Base-by-base conservation (phyloP, 2,797 vertebrate species). In the Schizothorax lantsangensis region DNA sequence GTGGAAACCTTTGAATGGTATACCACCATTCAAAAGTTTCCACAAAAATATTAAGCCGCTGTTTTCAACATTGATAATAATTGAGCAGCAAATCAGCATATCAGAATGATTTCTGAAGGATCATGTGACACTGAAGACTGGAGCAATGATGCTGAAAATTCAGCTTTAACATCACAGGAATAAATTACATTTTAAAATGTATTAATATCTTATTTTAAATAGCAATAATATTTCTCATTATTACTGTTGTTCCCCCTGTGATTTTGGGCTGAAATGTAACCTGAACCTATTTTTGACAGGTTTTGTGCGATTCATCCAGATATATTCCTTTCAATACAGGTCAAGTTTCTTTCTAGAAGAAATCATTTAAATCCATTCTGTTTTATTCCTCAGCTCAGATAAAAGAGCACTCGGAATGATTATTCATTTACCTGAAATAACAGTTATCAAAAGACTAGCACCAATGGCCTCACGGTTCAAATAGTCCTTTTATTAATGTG, bases 381-480 rank as follows among this genome's bases (percentile, higher is more conserved):
- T 45, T 78, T 78, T 17, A 21, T 85, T 71, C n/a, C 80, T 38
- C 15, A 71, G 21, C 21, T 64, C 52, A n/a, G 49, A 59, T 59
- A 85, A 79, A 78, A 71, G 75, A 85, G 75, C 49, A 79, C 75
- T 79, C 5, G 1, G 7, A 59, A 85, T 59, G 36, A 71, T 79
- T 85, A 72, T 71, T 68, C 54, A 62, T 86, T 81, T 79, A 81
- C 66, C 66, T 81, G 68, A 86, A 86, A 64, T 81, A 73, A 62
- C 40, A 75, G 78, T 81, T 81, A 62, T 64, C 78, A 74, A 52
- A 86, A 79, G 52, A 33, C 74, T 36, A n/a, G 26, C 38, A 43
- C 19, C 54, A 21, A 2, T 38, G 73, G 30, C 83, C 72, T 66
- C 11, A 23, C 66, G 72, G 84, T 79, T 72, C 77, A 85, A 47